phyloP scores from a whole-genome alignment of 2,113 vertebrate species.

The Bagarius yarrelli region DNA sequence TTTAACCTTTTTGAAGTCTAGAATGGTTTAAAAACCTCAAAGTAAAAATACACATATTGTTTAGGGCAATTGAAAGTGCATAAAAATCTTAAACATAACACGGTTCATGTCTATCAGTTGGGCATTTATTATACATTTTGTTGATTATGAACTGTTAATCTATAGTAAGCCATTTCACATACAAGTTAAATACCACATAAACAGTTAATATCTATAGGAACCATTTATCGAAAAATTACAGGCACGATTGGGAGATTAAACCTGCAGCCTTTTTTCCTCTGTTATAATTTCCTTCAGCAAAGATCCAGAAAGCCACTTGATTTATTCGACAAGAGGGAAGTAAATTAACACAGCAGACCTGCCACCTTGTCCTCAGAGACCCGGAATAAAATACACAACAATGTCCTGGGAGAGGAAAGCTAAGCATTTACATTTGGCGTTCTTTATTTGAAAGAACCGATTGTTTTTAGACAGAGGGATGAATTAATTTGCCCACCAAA shows the following conservation, averaged over 20 bases:
- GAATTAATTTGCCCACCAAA: constrained; percentile 69
- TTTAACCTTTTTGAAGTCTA: not conserved
- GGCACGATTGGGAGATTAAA: not conserved
- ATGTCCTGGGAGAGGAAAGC: constrained; percentile 36
- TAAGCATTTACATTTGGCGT: constrained; percentile 25
- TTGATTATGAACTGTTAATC: not conserved
- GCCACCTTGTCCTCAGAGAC: constrained; percentile 27
- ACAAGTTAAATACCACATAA: not conserved
- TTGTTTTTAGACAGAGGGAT: constrained; percentile 69
- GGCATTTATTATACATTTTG: not conserved
- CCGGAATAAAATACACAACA: constrained; percentile 38
- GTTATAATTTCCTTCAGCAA: constrained; percentile 31
- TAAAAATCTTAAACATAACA: not conserved
- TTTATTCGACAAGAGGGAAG: constrained; percentile 13
- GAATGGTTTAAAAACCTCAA: not conserved
- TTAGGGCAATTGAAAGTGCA: not conserved
- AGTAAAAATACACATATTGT: not conserved
- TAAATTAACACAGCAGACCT: constrained; percentile 28
- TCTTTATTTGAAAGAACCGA: constrained; percentile 63
- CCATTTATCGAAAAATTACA: not conserved
- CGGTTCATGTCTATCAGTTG: not conserved
- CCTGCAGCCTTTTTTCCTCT: constrained; percentile 41
- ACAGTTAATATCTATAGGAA: not conserved
- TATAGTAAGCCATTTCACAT: not conserved
- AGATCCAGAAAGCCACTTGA: constrained; percentile 32